Base-by-base conservation (phyloP, 2,113 vertebrate species). In the Chaetodon auriga region DNA sequence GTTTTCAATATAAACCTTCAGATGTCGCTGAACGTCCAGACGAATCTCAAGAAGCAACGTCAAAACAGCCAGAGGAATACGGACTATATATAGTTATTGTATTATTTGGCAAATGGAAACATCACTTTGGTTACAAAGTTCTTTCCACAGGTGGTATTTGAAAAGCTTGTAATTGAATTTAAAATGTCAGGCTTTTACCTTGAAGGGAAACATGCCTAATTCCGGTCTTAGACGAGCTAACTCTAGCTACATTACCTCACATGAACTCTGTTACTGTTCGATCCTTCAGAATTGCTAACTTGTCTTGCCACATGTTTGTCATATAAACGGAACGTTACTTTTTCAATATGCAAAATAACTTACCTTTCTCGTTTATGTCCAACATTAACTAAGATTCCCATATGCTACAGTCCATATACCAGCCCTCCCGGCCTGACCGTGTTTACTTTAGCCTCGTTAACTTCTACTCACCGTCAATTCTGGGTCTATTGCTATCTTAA, bases 381-480 rank as follows among this genome's bases (percentile, higher is more conserved):
- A 18, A 36, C 25, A 53, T 46, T 9, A 73, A 68, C 79, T 66
- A 72, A 43, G 18, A 43, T 43, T 23, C 66, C 43, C 35, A 23
- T 63, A 60, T 66, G 74, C 35, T 63, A 57, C 36, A 35, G 75
- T 64, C 19, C 41, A 55, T 54, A 68, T 58, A 68, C 64, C 77
- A 84, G 80, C 81, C 30, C 65, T 66, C 88, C 90, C 78, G 87
- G 84, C 80, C 90, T 75, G 55, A 65, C 71, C 76, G 64, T 91
- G 88, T 92, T 93, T 92, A 93, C 92, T 82, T 84, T 57, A 87
- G 86, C 73, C 49, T 81, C 82, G 55, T 61, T 76, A 86, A 90
- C 87, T 90, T 90, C 75, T 79, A 93, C 95, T 94, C 90, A 96
- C 95, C 95, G 94, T 94, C 78, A 92, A 51, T 75, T 95, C 93